Conservation (phyloP, 2,113 vertebrate species). For the Ursus arctos region DNA sequence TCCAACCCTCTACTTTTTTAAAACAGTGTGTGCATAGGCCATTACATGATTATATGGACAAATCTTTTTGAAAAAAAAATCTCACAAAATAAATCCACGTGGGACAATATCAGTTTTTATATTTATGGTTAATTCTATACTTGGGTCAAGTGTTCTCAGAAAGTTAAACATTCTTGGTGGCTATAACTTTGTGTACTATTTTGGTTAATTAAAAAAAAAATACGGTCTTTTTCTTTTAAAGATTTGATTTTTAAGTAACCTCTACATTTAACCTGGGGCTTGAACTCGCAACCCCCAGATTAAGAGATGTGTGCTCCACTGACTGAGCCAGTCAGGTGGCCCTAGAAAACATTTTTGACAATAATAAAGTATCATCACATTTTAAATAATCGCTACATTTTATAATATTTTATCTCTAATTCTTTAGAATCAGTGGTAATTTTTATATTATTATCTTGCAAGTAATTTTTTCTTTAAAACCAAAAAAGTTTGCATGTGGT, state of each 20-base stretch:
- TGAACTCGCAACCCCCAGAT: no score
- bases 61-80: neutral
- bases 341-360: neutral
- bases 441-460: neutral
- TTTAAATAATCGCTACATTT: neutral
- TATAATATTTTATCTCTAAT: neutral
- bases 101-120: neutral
- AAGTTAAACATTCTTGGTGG: neutral
- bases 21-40: neutral
- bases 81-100: neutral
- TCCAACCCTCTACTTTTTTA: neutral
- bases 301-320: no score
- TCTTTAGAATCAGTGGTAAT: neutral
- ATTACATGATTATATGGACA: neutral
- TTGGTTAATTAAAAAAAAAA: neutral
- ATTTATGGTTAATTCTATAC: neutral
- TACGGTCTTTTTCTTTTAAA: neutral
- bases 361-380: neutral
- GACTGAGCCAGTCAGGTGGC: no score
- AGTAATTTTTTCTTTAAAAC: neutral
- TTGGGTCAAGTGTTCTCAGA: neutral
- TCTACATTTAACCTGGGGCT: no score
- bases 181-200: neutral
- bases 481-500: neutral
- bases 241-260: neutral